Evolutionary conservation across 2,888 invertebrate species (phyloP).

Genomic region (Xestia sexstrigata): DNA sequence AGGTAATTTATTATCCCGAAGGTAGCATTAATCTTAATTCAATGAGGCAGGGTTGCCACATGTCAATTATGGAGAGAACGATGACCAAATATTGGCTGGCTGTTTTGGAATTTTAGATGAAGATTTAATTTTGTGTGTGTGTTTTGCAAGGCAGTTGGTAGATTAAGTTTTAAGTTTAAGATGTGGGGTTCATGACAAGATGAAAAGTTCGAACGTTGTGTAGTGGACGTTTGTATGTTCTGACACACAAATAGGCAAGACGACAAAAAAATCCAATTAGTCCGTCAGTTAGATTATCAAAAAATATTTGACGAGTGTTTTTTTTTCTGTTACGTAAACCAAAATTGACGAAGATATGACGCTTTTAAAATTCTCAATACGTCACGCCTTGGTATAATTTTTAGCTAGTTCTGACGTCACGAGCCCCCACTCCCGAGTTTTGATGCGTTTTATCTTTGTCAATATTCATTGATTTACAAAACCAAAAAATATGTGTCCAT

Average conservation of each 20-base stretch:
- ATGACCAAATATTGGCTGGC: slow-evolving; percentile 9
- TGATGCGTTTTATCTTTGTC: too few relatives aligned
- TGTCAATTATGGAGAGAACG: slow-evolving; percentile 25
- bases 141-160: slow-evolving; percentile 7
- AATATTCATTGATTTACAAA: too few relatives aligned
- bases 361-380: too few relatives aligned
- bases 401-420: too few relatives aligned
- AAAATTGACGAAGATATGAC: too few relatives aligned
- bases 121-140: slow-evolving; percentile 9
- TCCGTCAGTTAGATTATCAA: too few relatives aligned
- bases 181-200: background rate
- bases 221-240: background rate
- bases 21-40: slow-evolving; percentile 66
- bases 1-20: slow-evolving; percentile 61
- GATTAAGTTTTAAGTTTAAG: background rate
- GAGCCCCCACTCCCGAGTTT: too few relatives aligned
- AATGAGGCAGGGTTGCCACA: slow-evolving; percentile 46
- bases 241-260: background rate
- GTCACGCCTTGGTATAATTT: too few relatives aligned
- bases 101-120: slow-evolving; percentile 25
- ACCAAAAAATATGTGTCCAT: too few relatives aligned
- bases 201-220: background rate
- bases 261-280: too few relatives aligned
- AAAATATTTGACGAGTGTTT: too few relatives aligned
- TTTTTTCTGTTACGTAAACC: too few relatives aligned